phyloP scores from a whole-genome alignment of 2,888 invertebrate genomes.

The Andrena minutula region DNA sequence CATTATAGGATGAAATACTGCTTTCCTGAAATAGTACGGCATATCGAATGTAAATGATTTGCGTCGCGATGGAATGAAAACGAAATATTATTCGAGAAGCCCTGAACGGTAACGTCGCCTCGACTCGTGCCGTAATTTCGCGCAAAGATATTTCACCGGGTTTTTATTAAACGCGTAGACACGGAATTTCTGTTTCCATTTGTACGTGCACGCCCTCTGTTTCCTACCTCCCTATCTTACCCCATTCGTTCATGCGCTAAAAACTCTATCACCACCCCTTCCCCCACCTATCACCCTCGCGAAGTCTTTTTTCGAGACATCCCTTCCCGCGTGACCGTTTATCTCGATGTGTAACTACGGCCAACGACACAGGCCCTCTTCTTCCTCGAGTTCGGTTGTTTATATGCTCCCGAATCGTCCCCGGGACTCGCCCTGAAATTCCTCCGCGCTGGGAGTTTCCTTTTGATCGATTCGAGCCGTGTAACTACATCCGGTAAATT shows the following conservation, averaged over 20 bases:
- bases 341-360: slow-evolving; percentile 12
- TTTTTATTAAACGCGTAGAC: slow-evolving; percentile 36
- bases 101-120: neutral
- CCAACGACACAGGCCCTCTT: neutral
- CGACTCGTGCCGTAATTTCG: slow-evolving; percentile 31
- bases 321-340: slow-evolving; percentile 31
- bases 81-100: slow-evolving; percentile 19
- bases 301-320: slow-evolving; percentile 26
- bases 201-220: slow-evolving; percentile 8
- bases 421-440: slow-evolving; percentile 32
- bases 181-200: slow-evolving; percentile 36
- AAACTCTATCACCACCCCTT: slow-evolving; percentile 26
- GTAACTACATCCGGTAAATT: slow-evolving; percentile 14
- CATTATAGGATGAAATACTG: neutral
- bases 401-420: slow-evolving; percentile 27
- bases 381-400: slow-evolving; percentile 28
- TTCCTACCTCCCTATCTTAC: slow-evolving; percentile 10
- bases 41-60: neutral
- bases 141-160: slow-evolving; percentile 33
- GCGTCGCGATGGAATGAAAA: neutral
- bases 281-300: neutral
- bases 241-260: slow-evolving; percentile 19
- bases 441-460: slow-evolving; percentile 10
- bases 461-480: slow-evolving; percentile 37
- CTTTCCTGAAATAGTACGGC: neutral